Evolutionary conservation across 2,888 invertebrate species (phyloP).

Genomic region (Notodonta dromedarius): DNA sequence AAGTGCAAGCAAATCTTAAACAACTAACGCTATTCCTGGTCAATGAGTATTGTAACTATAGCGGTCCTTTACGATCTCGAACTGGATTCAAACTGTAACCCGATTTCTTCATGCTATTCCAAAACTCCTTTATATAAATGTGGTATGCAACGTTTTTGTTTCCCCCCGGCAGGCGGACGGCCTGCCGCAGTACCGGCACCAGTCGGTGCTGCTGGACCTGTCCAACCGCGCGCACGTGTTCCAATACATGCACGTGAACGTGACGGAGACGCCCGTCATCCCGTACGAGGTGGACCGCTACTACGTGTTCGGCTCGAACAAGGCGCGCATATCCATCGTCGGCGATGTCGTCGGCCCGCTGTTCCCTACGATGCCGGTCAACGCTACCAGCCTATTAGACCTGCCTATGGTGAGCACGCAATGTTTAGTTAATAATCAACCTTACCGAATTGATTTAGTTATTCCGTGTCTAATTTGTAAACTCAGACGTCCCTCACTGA

Average conservation of each 20-base stretch:
- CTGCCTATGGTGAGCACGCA: conserved; percentile 88
- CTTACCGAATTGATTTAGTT: too few species aligned
- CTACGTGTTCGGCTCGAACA: conserved; percentile 97
- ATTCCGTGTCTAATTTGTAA: too few species aligned
- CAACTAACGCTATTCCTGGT: too few species aligned
- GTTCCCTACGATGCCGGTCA: conserved; percentile 96
- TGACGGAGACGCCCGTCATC: conserved; percentile 96
- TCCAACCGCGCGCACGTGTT: conserved; percentile 96
- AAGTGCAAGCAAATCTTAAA: too few species aligned
- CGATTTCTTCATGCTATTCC: too few species aligned
- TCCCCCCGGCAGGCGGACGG: conserved; percentile 89
- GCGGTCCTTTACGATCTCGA: too few species aligned
- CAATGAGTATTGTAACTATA: too few species aligned
- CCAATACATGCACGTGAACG: conserved; percentile 97
- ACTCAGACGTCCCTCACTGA: too few species aligned
- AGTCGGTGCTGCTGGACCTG: conserved; percentile 95
- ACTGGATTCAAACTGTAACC: neutral
- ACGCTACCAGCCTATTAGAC: conserved; percentile 91
- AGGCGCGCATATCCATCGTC: conserved; percentile 91
- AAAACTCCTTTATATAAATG: neutral
- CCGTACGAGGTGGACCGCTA: conserved; percentile 93
- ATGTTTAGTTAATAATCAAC: neutral
- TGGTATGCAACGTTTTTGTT: neutral
- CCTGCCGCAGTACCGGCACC: conserved; percentile 95
- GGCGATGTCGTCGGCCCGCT: conserved; percentile 97